Conservation (phyloP, 2,888 invertebrate genomes). For the Chloromyia formosa region DNA sequence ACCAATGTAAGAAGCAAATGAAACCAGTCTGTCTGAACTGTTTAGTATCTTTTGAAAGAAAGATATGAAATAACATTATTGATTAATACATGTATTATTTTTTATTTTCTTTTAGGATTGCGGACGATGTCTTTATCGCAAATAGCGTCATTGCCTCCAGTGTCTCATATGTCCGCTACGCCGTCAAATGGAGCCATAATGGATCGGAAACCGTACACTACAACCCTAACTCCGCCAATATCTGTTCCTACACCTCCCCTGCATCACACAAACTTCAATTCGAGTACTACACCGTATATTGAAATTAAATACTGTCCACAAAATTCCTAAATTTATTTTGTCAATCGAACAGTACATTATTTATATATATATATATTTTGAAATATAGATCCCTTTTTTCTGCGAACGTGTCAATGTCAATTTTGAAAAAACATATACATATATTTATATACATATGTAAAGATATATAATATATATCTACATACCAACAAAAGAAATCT, state of each 20-base stretch:
- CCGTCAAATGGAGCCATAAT: slow-evolving; percentile 53
- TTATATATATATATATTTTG: too few species aligned
- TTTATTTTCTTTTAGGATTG: slow-evolving; percentile 55
- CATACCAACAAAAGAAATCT: too few species aligned
- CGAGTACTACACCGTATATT: slow-evolving; percentile 54
- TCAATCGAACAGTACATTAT: too few species aligned
- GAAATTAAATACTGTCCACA: slow-evolving; percentile 57
- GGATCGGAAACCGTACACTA: slow-evolving; percentile 61
- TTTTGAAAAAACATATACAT: too few species aligned
- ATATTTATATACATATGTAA: too few species aligned
- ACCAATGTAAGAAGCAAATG: too few species aligned
- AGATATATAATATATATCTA: too few species aligned
- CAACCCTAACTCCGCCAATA: slow-evolving; percentile 55
- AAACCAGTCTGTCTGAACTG: too few species aligned
- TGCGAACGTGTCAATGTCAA: too few species aligned
- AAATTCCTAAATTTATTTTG: neutral
- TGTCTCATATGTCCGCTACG: slow-evolving; percentile 53
- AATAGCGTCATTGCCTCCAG: slow-evolving; percentile 53
- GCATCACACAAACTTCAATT: slow-evolving; percentile 52
- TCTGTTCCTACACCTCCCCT: slow-evolving; percentile 54
- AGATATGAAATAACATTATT: neutral
- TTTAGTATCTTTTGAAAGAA: too few species aligned
- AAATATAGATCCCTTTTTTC: too few species aligned
- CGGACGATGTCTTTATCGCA: slow-evolving; percentile 60
- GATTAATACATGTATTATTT: neutral